A percentile compares a stretch with the other conserved stretches of the same genome.
These are phyloP conservation scores for Tiliacea citrago DNA, from an alignment of 2,888 invertebrate species.

Conservation along the genomic window DNA sequence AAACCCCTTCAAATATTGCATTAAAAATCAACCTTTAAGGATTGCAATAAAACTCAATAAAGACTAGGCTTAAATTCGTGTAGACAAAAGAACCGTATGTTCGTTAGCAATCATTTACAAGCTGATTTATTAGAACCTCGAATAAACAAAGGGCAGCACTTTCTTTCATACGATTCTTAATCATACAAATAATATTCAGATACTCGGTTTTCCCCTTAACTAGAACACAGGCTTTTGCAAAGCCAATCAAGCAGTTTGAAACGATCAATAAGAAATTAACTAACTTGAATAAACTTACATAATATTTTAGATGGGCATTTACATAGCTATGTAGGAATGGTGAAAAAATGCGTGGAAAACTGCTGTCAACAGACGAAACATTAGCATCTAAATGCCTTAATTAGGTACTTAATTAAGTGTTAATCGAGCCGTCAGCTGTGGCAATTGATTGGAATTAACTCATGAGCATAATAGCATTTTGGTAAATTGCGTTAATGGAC, in stretches of 20 bases:
- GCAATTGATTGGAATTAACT: conserved; percentile 22
- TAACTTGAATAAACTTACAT: conserved; percentile 41
- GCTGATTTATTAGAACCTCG: not conserved
- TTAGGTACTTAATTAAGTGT: conserved; percentile 2
- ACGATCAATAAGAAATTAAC: conserved; percentile 37
- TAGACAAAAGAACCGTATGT: not conserved
- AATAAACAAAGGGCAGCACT: conserved; percentile 13
- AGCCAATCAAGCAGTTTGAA: conserved; percentile 41
- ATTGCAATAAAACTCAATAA: not conserved
- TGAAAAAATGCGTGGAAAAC: conserved; percentile 8
- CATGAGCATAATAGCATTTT: not conserved
- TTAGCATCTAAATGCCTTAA: conserved; percentile 20
- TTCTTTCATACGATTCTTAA: conserved; percentile 35
- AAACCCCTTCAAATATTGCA: not conserved
- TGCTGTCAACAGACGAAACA: not conserved
- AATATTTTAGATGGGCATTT: conserved; percentile 7
- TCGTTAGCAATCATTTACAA: not conserved
- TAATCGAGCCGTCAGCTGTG: not conserved
- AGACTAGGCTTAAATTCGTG: not conserved
- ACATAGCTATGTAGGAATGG: conserved; percentile 20
- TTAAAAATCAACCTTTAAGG: not conserved
- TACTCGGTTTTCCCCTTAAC: conserved; percentile 37
- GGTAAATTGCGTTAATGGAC: not conserved
- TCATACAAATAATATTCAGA: conserved; percentile 32
- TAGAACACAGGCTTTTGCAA: conserved; percentile 17